Conservation (phyloP, 2,888 invertebrate genomes). For the Sclerodermus sp. region DNA sequence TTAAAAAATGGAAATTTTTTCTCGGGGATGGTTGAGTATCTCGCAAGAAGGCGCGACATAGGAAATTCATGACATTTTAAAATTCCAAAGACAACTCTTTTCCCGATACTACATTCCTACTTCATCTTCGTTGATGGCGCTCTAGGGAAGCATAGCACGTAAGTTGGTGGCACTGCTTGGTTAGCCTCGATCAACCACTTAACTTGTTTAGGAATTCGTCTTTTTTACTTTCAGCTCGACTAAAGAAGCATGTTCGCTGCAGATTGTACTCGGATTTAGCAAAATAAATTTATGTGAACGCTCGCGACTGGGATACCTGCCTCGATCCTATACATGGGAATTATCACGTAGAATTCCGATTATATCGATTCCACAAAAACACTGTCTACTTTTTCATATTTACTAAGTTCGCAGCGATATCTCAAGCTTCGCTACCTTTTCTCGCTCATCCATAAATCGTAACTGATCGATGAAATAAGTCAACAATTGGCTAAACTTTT, state of each 20-base stretch:
- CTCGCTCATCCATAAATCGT: no score
- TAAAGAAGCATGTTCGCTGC: neutral
- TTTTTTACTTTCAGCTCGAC: conserved; percentile 6
- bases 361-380: no score
- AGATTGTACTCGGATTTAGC: conserved; percentile 11
- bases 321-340: conserved; percentile 11
- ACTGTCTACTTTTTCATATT: no score
- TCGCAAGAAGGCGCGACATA: no score
- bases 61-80: no score
- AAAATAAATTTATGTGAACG: conserved; percentile 17
- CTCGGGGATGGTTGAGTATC: no score
- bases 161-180: neutral
- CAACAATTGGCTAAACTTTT: no score
- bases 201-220: conserved; percentile 9
- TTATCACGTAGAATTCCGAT: conserved; percentile 16
- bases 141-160: neutral
- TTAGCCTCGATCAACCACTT: conserved; percentile 7
- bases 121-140: neutral
- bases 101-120: neutral
- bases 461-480: no score
- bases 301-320: conserved; percentile 11
- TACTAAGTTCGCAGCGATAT: no score
- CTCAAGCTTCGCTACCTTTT: no score
- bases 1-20: no score
- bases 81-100: no score